Percentiles rank a stretch among this genome's conserved stretches.
Evolutionary conservation across 1,140 invertebrate genomes (phyloP).

Genomic region (Pristionchus pacificus): DNA sequence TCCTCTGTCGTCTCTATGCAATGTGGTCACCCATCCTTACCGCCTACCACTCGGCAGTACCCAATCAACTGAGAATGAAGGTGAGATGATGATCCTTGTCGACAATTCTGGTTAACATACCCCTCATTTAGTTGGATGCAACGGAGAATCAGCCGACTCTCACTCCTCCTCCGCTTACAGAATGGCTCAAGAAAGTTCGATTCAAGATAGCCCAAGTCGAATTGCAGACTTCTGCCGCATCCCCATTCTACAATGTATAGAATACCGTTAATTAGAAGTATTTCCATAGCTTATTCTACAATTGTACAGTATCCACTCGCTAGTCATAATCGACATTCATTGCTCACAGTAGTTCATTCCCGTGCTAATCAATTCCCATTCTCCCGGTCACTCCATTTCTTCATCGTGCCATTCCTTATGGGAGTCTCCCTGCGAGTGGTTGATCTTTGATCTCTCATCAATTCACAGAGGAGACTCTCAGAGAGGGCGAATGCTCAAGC

Average conservation of each 20-base stretch:
- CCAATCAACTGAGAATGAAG: slow-evolving; percentile 72
- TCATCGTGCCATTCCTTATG: too few relatives aligned
- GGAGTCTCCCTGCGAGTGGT: too few relatives aligned
- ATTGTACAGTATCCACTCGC: too few relatives aligned
- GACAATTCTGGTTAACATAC: neutral
- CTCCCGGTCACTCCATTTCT: too few relatives aligned
- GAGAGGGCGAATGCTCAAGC: too few relatives aligned
- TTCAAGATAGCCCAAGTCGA: slow-evolving; percentile 98
- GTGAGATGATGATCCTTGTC: neutral
- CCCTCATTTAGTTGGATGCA: slow-evolving; percentile 66
- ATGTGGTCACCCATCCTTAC: slow-evolving; percentile 80
- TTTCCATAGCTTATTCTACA: too few relatives aligned
- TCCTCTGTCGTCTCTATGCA: slow-evolving; percentile 68
- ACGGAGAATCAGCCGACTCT: slow-evolving; percentile 68
- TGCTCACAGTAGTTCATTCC: too few relatives aligned
- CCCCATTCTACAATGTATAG: slow-evolving; percentile 79
- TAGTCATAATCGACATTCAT: too few relatives aligned
- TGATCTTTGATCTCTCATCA: too few relatives aligned
- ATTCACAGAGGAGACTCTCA: too few relatives aligned
- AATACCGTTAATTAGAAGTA: too few relatives aligned
- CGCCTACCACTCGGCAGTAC: slow-evolving; percentile 78
- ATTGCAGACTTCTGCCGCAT: slow-evolving; percentile 84
- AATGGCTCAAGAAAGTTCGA: slow-evolving; percentile 83
- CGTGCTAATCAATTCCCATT: too few relatives aligned
- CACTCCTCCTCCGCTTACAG: slow-evolving; percentile 47